Conservation (phyloP, 2,888 invertebrate genomes). For the Spodoptera littoralis region DNA sequence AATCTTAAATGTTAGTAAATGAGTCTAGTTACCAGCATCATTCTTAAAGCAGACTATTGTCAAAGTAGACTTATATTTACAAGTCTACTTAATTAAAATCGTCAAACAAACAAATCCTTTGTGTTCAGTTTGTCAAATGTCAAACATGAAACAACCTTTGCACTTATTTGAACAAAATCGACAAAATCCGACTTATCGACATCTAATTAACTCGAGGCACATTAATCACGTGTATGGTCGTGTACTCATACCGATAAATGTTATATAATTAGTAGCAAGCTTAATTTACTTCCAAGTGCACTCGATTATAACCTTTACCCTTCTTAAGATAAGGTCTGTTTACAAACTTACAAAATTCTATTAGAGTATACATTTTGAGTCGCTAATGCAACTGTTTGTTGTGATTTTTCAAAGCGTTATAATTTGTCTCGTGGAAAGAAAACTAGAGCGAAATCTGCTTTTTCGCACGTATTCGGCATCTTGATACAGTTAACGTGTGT, state of each 20-base stretch:
- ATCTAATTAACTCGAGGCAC: slow-evolving; percentile 5
- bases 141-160: neutral
- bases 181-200: neutral
- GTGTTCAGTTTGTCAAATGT: neutral
- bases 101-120: too few relatives aligned
- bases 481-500: too few relatives aligned
- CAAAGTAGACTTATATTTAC: too few relatives aligned
- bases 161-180: neutral
- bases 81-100: too few relatives aligned
- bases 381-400: too few relatives aligned
- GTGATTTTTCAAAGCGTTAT: too few relatives aligned
- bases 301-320: slow-evolving; percentile 16
- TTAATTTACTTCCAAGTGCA: neutral
- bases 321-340: slow-evolving; percentile 12
- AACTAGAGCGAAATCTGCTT: too few relatives aligned
- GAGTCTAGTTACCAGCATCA: too few relatives aligned
- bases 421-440: too few relatives aligned
- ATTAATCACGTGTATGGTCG: slow-evolving; percentile 1
- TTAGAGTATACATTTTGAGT: neutral
- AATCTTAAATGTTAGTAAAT: too few relatives aligned
- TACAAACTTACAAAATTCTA: slow-evolving; percentile 7
- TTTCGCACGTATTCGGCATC: too few relatives aligned
- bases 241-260: slow-evolving; percentile 4
- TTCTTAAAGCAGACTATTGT: too few relatives aligned
- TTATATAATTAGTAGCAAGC: slow-evolving; percentile 9